phyloP scores from a whole-genome alignment of 2,888 invertebrate species.

The Mimachlamys varia region DNA sequence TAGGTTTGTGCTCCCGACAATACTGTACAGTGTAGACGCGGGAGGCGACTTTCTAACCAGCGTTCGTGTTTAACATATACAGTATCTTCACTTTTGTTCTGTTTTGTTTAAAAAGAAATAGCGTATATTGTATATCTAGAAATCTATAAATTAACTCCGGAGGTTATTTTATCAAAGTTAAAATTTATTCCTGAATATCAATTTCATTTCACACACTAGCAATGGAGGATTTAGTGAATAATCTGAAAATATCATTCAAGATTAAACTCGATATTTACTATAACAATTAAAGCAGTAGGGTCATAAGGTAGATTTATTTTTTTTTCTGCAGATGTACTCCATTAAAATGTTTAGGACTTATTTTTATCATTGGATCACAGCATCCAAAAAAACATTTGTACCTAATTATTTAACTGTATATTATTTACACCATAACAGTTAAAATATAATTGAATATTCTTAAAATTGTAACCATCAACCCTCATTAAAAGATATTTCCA shows the following conservation, averaged over 20 bases:
- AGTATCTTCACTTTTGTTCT: background rate
- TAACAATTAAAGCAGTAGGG: too few relatives aligned
- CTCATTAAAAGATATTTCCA: background rate
- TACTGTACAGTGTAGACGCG: background rate
- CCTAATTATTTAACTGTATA: background rate
- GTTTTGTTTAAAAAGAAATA: background rate
- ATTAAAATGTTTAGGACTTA: too few relatives aligned
- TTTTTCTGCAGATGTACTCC: too few relatives aligned
- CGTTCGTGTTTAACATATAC: background rate
- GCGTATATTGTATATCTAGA: background rate
- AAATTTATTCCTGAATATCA: too few relatives aligned
- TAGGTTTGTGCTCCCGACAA: background rate
- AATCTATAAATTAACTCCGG: background rate
- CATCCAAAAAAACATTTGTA: background rate
- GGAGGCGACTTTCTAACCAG: background rate
- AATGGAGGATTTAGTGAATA: too few relatives aligned
- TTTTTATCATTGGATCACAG: too few relatives aligned
- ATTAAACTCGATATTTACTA: background rate
- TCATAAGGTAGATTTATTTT: too few relatives aligned
- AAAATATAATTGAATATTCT: background rate
- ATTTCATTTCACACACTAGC: too few relatives aligned
- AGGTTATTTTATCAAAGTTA: background rate
- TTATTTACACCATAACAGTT: background rate
- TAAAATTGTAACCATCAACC: background rate
- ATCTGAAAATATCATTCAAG: background rate